A percentile compares a stretch with the other conserved stretches of the same genome.
Evolutionary conservation across 1,140 invertebrate species (phyloP).

Genomic region (Tetraneura akinire): DNA sequence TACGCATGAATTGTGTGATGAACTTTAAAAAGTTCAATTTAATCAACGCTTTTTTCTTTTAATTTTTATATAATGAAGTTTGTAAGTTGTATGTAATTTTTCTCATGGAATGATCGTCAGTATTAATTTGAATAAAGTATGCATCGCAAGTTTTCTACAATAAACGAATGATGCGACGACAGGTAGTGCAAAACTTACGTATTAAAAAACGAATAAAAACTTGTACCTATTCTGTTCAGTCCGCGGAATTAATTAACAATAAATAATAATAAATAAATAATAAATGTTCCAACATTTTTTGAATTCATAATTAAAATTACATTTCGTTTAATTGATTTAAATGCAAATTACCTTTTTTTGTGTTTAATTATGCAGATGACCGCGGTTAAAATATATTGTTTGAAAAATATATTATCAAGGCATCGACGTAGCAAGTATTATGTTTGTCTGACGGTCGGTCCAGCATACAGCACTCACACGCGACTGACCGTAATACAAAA

Average conservation of each 20-base stretch:
- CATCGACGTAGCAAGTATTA: conserved; percentile 12
- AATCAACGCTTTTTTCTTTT: conserved; percentile 18
- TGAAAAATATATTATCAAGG: not conserved
- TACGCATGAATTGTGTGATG: conserved; percentile 41
- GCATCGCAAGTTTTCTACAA: not conserved
- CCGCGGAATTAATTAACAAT: not conserved
- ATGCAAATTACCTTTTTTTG: not conserved
- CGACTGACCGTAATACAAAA: conserved; percentile 30
- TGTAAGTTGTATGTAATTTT: not conserved
- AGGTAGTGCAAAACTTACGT: not conserved
- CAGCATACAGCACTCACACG: conserved; percentile 27
- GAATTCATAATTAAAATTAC: not conserved
- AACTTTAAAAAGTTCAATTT: conserved; percentile 34
- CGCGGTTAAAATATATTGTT: not conserved
- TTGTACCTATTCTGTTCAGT: not conserved
- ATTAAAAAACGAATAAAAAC: conserved; percentile 14
- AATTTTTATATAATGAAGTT: conserved; percentile 16
- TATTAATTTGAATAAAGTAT: conserved; percentile 32
- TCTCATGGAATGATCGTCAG: not conserved
- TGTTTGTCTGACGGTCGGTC: not conserved
- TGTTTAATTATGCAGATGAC: not conserved
- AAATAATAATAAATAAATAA: not conserved
- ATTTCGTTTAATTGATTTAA: not conserved
- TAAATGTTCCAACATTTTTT: not conserved
- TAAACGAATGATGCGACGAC: not conserved